Evolutionary conservation across 2,888 invertebrate species (phyloP).

Genomic region (Scotopteryx bipunctaria): DNA sequence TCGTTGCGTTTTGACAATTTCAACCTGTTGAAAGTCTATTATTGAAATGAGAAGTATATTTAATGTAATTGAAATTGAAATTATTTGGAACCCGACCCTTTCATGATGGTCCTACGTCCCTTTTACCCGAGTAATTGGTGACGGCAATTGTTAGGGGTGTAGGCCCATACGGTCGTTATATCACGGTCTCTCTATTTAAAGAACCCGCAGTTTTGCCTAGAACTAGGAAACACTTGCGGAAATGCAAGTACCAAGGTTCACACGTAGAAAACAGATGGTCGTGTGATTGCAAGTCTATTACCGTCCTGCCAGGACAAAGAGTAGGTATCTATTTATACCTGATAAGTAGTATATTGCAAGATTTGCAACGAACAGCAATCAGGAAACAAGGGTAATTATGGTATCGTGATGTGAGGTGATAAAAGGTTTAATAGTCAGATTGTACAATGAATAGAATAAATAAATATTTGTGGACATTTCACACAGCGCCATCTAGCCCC

Average conservation of each 20-base stretch:
- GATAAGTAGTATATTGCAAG: neutral
- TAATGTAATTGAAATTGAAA: no score
- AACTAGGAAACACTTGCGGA: constrained; percentile 20
- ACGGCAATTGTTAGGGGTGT: no score
- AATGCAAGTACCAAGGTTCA: constrained; percentile 18
- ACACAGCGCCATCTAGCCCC: no score
- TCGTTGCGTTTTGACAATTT: no score
- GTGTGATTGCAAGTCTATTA: constrained; percentile 13
- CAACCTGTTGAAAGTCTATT: no score
- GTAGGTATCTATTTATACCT: neutral
- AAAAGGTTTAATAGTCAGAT: neutral
- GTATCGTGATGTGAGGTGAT: neutral
- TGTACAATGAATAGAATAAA: neutral
- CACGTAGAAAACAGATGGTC: constrained; percentile 22
- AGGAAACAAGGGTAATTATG: neutral
- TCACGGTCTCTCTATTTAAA: neutral
- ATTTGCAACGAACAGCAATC: no score
- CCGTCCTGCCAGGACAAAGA: constrained; percentile 20
- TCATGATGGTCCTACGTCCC: no score
- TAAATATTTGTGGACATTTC: no score
- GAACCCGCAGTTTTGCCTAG: constrained; percentile 7
- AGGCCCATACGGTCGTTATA: constrained; percentile 3
- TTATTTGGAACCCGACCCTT: no score
- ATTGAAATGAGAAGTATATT: no score
- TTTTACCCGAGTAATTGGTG: no score